Evolutionary conservation across 2,797 vertebrate species (phyloP).

Genomic region (Semaprochilodus insignis): DNA sequence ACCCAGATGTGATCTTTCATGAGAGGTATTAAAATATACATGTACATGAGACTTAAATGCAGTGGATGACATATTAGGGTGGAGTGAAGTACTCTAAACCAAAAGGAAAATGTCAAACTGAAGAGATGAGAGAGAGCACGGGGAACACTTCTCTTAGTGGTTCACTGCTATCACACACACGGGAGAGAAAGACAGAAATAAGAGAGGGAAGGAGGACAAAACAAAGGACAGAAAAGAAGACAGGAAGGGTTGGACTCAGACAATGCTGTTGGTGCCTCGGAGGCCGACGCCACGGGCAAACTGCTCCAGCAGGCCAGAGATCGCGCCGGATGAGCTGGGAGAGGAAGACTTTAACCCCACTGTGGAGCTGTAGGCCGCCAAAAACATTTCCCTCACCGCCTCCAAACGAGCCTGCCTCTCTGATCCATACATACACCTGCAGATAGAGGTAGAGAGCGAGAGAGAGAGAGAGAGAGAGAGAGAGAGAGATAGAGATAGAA

Average conservation of each 20-base stretch:
- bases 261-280: conserved; percentile 84
- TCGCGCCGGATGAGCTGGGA: conserved; percentile 90
- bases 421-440: conserved; percentile 79
- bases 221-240: background rate
- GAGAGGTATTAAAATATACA: background rate
- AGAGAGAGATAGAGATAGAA: too few relatives aligned
- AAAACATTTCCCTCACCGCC: conserved; percentile 90
- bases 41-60: background rate
- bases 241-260: conserved; percentile 74
- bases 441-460: conserved; percentile 31
- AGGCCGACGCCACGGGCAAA: conserved; percentile 94
- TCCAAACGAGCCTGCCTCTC: conserved; percentile 90
- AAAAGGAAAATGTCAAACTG: conserved; percentile 1
- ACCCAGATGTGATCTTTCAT: background rate
- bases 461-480: background rate
- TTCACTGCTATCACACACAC: background rate
- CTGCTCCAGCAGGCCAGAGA: conserved; percentile 94
- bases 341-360: conserved; percentile 88
- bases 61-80: background rate
- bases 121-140: background rate
- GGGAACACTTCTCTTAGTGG: conserved; percentile 12
- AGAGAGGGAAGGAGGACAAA: conserved; percentile 6
- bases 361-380: conserved; percentile 92
- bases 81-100: background rate
- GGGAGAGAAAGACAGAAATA: background rate